Percentiles rank a stretch among this genome's conserved stretches.
These are phyloP conservation scores for Gerris buenoi DNA, from an alignment of 1,140 invertebrate genomes.

Conservation along the genomic window DNA sequence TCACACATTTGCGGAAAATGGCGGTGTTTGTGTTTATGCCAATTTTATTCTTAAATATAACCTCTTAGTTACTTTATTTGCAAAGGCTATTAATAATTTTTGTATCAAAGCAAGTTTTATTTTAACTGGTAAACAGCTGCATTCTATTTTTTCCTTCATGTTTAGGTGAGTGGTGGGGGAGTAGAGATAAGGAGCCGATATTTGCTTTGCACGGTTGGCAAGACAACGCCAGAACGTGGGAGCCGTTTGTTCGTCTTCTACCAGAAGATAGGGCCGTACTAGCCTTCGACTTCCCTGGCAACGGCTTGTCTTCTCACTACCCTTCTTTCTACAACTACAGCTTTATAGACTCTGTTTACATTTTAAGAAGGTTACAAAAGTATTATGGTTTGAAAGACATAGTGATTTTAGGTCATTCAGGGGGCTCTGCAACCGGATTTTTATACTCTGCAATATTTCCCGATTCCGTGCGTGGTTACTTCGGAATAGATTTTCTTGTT, in stretches of 20 bases:
- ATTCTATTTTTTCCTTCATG: constrained; percentile 9
- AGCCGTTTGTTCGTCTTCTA: constrained; percentile 55
- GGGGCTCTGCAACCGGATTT: constrained; percentile 62
- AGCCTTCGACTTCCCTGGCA: constrained; percentile 63
- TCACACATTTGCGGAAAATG: too few species aligned
- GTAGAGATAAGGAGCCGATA: constrained; percentile 48
- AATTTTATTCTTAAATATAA: too few species aligned
- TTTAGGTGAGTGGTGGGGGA: constrained; percentile 64
- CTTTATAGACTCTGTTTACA: constrained; percentile 48
- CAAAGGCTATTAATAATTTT: too few species aligned
- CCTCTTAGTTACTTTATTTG: too few species aligned
- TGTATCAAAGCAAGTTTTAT: too few species aligned
- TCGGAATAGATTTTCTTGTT: constrained; percentile 17
- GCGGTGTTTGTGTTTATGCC: too few species aligned
- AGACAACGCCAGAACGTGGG: constrained; percentile 76
- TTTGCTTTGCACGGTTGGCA: constrained; percentile 77
- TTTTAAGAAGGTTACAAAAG: constrained; percentile 55
- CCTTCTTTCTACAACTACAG: constrained; percentile 54
- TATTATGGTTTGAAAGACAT: constrained; percentile 66
- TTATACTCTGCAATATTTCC: constrained; percentile 62
- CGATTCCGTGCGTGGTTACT: constrained; percentile 38
- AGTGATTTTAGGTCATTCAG: constrained; percentile 58
- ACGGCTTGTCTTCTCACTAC: constrained; percentile 66
- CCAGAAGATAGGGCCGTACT: constrained; percentile 41
- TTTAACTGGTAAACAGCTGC: too few species aligned